Base-by-base conservation (phyloP, 2,888 invertebrate species). In the Galerucella pusilla region DNA sequence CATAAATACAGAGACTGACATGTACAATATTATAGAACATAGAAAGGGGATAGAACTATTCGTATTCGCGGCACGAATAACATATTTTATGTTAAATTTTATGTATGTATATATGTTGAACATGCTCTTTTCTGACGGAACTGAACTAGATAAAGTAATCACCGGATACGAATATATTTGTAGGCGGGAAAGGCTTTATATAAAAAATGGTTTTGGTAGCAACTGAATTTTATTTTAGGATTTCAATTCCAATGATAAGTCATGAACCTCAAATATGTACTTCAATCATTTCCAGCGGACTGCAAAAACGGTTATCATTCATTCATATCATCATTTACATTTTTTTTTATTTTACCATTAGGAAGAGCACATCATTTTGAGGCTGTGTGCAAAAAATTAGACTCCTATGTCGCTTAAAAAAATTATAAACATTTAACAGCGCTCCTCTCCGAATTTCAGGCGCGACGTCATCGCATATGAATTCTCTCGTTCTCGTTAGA, bases 81-180 rank as follows among this genome's bases (percentile, higher is more conserved):
- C 52, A 57, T 67, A 54, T 67, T 57, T 67, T 54, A 67, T 57
- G 52, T 57, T 54, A 11, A 52, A 67, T 28, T 66, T 66, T 66
- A 66, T 67, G 14, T 12, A 35, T 67, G 54, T 67, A 52, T 65
- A 20, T 65, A 65, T 65, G 54, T 67, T 25, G 52, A 67, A 57
- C 54, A 57, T 67, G 67, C 54, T 28, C 28, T 9, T 42, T 42
- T 67, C 57, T 54, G 52, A 67, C 54, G 67, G 57, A 16, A 54
- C 67, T n/a, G 35, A 57, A 28, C 42, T 67, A 49, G n/a, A 67
- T 63, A 45, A 63, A 45, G 63, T 63, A 63, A 63, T 63, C 63
- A 42, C 42, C n/a, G 63, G 14, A 63, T 14, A 63, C 63, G 42
- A 42, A 63, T 25, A 42, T 35, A 35, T 42, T 63, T 63, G 63